Percentiles rank a stretch among this genome's conserved stretches.
phyloP scores from a whole-genome alignment of 23 tunicate species.

The Ciona savignyi region DNA sequence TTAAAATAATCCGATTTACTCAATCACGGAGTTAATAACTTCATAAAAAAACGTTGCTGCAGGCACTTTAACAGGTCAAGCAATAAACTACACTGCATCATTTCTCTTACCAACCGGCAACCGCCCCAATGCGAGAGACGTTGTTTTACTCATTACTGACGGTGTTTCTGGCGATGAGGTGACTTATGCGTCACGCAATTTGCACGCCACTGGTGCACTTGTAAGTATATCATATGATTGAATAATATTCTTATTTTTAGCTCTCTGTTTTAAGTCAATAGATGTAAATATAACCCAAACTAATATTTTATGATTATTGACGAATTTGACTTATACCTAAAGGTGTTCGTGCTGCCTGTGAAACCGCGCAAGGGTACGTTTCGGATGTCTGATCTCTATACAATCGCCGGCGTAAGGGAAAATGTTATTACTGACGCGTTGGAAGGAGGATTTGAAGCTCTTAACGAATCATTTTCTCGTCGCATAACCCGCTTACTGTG shows the following conservation, averaged over 20 bases:
- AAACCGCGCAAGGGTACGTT: constrained; percentile 24
- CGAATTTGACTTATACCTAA: too few relatives aligned
- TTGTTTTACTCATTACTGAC: constrained; percentile 61
- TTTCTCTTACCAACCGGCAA: constrained; percentile 36
- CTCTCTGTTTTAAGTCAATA: too few relatives aligned
- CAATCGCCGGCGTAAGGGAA: constrained; percentile 31
- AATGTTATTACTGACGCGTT: constrained; percentile 51
- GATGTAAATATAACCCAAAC: too few relatives aligned
- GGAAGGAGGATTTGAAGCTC: constrained; percentile 58
- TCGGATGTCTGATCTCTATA: constrained; percentile 22
- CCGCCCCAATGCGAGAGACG: constrained; percentile 51
- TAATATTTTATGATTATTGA: too few relatives aligned
- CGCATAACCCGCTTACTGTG: constrained; percentile 31
- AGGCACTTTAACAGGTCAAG: constrained; percentile 80
- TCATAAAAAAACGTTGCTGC: too few relatives aligned
- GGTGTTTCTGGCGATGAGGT: constrained; percentile 69
- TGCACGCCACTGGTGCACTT: constrained; percentile 49
- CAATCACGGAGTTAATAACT: too few relatives aligned
- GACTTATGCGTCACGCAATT: constrained; percentile 6
- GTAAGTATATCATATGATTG: too few relatives aligned
- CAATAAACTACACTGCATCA: constrained; percentile 35
- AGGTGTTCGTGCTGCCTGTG: constrained; percentile 70
- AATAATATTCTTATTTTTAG: too few relatives aligned
- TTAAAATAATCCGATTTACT: too few relatives aligned
- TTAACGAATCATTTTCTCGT: constrained; percentile 39